These are phyloP conservation scores for Eumacrocentrus americanus DNA, from an alignment of 2,888 invertebrate species.

Conservation along the genomic window DNA sequence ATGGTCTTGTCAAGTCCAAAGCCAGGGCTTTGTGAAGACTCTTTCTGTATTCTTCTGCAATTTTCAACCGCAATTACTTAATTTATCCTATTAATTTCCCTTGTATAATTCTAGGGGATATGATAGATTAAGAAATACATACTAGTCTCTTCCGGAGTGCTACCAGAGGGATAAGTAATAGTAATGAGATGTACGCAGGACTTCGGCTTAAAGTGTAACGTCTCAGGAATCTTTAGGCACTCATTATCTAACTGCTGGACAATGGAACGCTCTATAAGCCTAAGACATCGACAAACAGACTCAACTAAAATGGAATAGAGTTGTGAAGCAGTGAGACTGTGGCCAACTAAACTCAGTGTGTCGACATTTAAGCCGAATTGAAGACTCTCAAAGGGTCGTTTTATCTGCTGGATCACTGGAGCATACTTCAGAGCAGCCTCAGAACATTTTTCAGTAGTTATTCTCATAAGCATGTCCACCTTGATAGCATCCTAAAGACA, in stretches of 20 bases:
- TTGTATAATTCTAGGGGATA: not conserved
- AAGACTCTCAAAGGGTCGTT: slow-evolving; percentile 65
- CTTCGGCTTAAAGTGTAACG: slow-evolving; percentile 76
- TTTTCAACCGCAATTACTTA: too few relatives aligned
- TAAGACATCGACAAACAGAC: slow-evolving; percentile 74
- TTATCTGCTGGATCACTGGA: slow-evolving; percentile 69
- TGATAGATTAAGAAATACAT: slow-evolving; percentile 49
- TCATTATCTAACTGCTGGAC: slow-evolving; percentile 66
- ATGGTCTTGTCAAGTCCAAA: slow-evolving; percentile 72
- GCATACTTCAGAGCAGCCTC: slow-evolving; percentile 61
- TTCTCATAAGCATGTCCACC: slow-evolving; percentile 68
- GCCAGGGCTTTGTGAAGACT: slow-evolving; percentile 75
- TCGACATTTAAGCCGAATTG: slow-evolving; percentile 73
- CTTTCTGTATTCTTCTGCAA: slow-evolving; percentile 70
- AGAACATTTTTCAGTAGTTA: slow-evolving; percentile 67
- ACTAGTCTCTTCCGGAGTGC: slow-evolving; percentile 74
- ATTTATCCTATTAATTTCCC: slow-evolving; percentile 13
- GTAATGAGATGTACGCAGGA: slow-evolving; percentile 80
- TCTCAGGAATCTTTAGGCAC: slow-evolving; percentile 68
- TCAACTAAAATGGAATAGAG: slow-evolving; percentile 78
- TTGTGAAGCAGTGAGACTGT: slow-evolving; percentile 68
- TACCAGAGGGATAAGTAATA: slow-evolving; percentile 71
- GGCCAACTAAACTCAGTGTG: slow-evolving; percentile 74
- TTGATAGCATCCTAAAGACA: slow-evolving; percentile 65
- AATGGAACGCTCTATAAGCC: slow-evolving; percentile 70